Conservation (phyloP, 2,888 invertebrate species). For the Caprella mutica region DNA sequence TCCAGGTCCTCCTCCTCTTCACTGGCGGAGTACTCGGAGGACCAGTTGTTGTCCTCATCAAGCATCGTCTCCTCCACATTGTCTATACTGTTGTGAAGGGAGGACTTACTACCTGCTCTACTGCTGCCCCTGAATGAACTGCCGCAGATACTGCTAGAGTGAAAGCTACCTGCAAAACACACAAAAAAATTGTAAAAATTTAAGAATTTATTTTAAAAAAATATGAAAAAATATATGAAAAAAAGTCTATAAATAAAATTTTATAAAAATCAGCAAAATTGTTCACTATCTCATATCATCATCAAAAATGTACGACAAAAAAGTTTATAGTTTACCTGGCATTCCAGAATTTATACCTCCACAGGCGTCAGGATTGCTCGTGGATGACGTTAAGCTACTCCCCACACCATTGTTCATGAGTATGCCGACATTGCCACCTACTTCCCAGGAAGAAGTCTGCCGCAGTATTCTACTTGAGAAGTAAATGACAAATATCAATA, state of each 20-base stretch:
- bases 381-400: conserved; percentile 22
- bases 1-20: conserved; percentile 61
- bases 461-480: conserved; percentile 57
- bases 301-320: no score
- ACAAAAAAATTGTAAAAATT: no score
- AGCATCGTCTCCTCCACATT: conserved; percentile 45
- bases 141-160: no score
- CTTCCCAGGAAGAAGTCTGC: conserved; percentile 67
- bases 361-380: conserved; percentile 35
- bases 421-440: conserved; percentile 22
- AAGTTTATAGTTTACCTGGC: no score
- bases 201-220: no score
- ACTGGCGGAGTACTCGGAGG: conserved; percentile 80
- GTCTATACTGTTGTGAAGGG: not conserved
- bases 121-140: no score
- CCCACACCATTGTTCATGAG: conserved; percentile 27
- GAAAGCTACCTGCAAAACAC: no score
- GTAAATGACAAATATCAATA: conserved; percentile 44
- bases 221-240: no score
- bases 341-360: no score
- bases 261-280: no score
- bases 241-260: no score
- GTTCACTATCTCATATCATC: no score
- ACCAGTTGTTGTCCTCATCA: conserved; percentile 68
- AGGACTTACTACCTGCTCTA: conserved; percentile 1